Base-by-base conservation (phyloP, 1,140 invertebrate genomes). In the Drosophila truncata region DNA sequence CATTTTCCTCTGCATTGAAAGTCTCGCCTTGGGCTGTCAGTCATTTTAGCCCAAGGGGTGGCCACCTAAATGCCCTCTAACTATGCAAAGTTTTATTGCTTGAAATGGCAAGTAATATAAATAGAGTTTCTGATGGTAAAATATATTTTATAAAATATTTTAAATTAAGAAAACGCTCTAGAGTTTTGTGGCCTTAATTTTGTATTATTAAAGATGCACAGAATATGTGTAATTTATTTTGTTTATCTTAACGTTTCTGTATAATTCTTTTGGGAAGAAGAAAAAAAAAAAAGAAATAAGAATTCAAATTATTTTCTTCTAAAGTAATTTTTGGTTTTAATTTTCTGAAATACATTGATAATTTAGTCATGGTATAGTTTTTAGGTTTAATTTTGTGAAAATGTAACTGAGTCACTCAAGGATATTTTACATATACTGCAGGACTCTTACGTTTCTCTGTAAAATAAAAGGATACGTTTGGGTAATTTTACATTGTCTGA, bases 1-100 rank as follows among this genome's bases (percentile, higher is more conserved):
- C 44, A 66, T 46, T 61, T 39, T 39, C 66, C 66, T n/a, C 50
- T 58, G 52, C 69, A 59, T 71, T 35, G n/a, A 59, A 39, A 59
- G 52, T 41, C 33, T 33, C 27, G 66, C 69, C 66, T 70, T 70
- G 65, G 31, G 52, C 37, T 20, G 37, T 13, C 35, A 20, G 62
- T 37, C 29, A 66, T 44, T 35, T 65, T 42, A 42, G 3, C 41
- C n/a, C n/a, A 4, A 35, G n/a, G 41, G 27, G 41, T 8, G 3
- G 41, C 31, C 31, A n/a, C 6, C 14, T 8, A 23, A 46, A 46
- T 47, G 42, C 16, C 33, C 23, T 46, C 14, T 10, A 67, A n/a
- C 7, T 65, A 33, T 54, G 55, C 25, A n/a, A 16, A 49, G 13
- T 29, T 50, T 29, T 16, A n/a, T 20, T 25, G 9, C 23, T 31